Conservation (phyloP, 2,113 vertebrate genomes). For the Pseudorectes ferrugineus region DNA sequence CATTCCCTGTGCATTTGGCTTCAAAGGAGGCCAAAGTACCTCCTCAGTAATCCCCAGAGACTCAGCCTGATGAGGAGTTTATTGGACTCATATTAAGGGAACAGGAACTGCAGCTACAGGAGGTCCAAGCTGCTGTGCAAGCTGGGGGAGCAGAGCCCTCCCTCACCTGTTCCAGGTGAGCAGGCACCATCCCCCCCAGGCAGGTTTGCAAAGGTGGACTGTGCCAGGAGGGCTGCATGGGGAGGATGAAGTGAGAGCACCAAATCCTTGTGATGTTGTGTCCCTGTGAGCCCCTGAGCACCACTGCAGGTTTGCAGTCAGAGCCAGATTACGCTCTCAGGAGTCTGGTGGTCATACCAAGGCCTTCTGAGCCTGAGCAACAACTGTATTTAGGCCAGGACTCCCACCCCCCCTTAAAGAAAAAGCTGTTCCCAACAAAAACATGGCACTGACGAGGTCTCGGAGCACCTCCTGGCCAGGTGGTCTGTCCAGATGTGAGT, state of each 20-base stretch:
- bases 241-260: not conserved
- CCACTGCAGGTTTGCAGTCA: not conserved
- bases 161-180: not conserved
- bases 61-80: not conserved
- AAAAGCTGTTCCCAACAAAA: not conserved
- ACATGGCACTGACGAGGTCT: fast-evolving
- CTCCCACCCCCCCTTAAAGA: not conserved
- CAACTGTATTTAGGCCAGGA: not conserved
- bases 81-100: not conserved
- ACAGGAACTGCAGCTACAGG: not conserved
- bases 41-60: not conserved
- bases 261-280: not conserved
- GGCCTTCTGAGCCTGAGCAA: not conserved
- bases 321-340: not conserved
- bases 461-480: fast-evolving
- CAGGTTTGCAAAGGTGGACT: not conserved
- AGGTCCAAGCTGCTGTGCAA: not conserved
- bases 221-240: not conserved
- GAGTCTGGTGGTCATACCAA: not conserved
- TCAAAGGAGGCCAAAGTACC: not conserved
- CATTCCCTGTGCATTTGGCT: not conserved
- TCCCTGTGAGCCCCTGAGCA: not conserved
- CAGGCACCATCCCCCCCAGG: not conserved
- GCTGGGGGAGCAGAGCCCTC: not conserved
- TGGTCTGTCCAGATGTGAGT: not conserved